A percentile compares a stretch with the other conserved stretches of the same genome.
These are phyloP conservation scores for Barypeithes pellucidus DNA, from an alignment of 2,888 invertebrate genomes.

Conservation along the genomic window DNA sequence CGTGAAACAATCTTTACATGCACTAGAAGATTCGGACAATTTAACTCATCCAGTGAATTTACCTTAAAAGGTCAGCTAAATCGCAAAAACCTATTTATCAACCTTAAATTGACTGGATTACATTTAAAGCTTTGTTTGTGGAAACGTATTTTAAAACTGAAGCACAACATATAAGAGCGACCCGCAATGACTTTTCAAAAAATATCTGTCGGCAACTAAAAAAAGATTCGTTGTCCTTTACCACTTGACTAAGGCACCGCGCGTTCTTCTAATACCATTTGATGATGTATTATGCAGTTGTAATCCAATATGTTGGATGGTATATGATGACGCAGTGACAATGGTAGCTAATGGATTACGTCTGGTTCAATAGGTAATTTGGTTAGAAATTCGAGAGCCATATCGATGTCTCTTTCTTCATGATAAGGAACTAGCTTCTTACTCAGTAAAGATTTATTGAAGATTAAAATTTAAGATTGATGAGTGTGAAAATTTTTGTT, in stretches of 20 bases:
- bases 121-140: no score
- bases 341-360: slow-evolving; percentile 59
- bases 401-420: slow-evolving; percentile 53
- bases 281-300: slow-evolving; percentile 54
- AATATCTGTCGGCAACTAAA: slow-evolving; percentile 43
- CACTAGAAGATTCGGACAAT: no score
- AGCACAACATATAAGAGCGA: background rate
- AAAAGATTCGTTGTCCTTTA: slow-evolving; percentile 33
- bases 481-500: slow-evolving; percentile 48
- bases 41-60: no score
- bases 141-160: background rate
- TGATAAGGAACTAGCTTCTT: slow-evolving; percentile 43
- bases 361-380: slow-evolving; percentile 55
- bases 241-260: slow-evolving; percentile 37
- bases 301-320: slow-evolving; percentile 51
- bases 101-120: no score
- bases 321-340: slow-evolving; percentile 58
- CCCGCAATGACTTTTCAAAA: slow-evolving; percentile 48
- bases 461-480: slow-evolving; percentile 51
- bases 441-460: slow-evolving; percentile 42
- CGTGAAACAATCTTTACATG: no score
- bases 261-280: slow-evolving; percentile 51
- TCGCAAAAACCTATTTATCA: no score
- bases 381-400: slow-evolving; percentile 54
- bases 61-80: no score